A percentile compares a stretch with the other conserved stretches of the same genome.
Conservation (phyloP, 2,888 invertebrate species). For the Chrysolina americana region DNA sequence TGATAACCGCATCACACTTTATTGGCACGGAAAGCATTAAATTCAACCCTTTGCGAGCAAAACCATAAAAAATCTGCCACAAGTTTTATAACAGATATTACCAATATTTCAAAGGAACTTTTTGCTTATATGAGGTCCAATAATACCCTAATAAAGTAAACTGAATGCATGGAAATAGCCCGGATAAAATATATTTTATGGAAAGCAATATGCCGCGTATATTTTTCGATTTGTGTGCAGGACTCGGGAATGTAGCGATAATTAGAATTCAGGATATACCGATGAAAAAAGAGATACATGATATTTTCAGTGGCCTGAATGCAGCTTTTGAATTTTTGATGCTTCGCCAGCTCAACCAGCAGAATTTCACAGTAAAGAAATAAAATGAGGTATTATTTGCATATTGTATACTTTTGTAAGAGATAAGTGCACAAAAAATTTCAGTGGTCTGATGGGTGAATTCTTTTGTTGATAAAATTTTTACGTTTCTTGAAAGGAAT, state of each 20-base stretch:
- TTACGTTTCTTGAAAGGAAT: too few relatives aligned
- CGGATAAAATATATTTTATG: conserved; percentile 45
- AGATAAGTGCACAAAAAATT: too few relatives aligned
- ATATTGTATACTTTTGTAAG: too few relatives aligned
- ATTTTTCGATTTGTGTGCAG: conserved; percentile 35
- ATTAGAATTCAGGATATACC: conserved; percentile 20
- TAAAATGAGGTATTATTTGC: too few relatives aligned
- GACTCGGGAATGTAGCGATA: conserved; percentile 8
- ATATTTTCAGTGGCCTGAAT: not conserved
- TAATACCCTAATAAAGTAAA: conserved; percentile 46
- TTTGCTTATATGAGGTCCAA: conserved; percentile 44
- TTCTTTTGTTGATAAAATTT: too few relatives aligned
- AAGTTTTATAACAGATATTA: conserved; percentile 46
- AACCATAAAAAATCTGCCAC: conserved; percentile 43
- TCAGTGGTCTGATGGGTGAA: too few relatives aligned
- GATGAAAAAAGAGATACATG: conserved; percentile 8
- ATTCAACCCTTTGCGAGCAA: conserved; percentile 39
- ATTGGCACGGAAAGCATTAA: conserved; percentile 35
- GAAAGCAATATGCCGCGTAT: conserved; percentile 43
- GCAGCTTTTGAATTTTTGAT: too few relatives aligned
- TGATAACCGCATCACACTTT: conserved; percentile 28
- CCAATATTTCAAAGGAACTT: conserved; percentile 44
- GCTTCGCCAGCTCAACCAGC: too few relatives aligned
- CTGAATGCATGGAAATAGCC: conserved; percentile 42
- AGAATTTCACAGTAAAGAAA: too few relatives aligned